phyloP scores from a whole-genome alignment of 2,888 invertebrate genomes.

The Prionchulus punctatus region DNA sequence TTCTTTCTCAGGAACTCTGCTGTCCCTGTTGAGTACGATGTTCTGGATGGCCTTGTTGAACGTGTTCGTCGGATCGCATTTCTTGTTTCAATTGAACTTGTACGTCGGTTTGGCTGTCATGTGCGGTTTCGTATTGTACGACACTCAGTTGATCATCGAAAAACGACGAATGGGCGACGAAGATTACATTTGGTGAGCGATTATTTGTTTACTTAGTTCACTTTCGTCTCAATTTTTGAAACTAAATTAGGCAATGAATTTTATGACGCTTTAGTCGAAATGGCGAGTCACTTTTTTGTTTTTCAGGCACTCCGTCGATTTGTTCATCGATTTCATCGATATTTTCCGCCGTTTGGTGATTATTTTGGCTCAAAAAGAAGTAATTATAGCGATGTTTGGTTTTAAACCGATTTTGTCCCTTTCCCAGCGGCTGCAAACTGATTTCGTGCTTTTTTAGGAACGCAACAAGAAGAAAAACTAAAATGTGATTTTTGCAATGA shows the following conservation, averaged over 20 bases:
- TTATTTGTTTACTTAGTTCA: not conserved
- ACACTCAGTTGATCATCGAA: slow-evolving; percentile 90
- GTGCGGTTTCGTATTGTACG: slow-evolving; percentile 87
- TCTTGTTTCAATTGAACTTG: slow-evolving; percentile 57
- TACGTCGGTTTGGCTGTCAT: slow-evolving; percentile 74
- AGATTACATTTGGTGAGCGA: slow-evolving; percentile 56
- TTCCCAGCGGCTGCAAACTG: too few species aligned
- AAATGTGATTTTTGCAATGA: too few species aligned
- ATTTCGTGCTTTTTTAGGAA: too few species aligned
- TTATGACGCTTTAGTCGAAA: not conserved
- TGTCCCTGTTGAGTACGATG: slow-evolving; percentile 63
- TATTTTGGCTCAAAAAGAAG: slow-evolving; percentile 53
- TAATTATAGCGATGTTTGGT: too few species aligned
- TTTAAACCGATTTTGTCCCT: too few species aligned
- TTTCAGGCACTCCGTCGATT: slow-evolving; percentile 59
- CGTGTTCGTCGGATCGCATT: slow-evolving; percentile 63
- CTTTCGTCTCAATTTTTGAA: slow-evolving; percentile 7
- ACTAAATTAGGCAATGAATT: not conserved
- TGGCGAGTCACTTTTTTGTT: not conserved
- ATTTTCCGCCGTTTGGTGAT: slow-evolving; percentile 79
- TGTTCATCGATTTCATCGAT: slow-evolving; percentile 84
- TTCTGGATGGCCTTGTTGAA: slow-evolving; percentile 61
- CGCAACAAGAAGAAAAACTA: too few species aligned
- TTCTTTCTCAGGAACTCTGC: slow-evolving; percentile 44
- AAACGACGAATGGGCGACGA: slow-evolving; percentile 73